Evolutionary conservation across 2,888 invertebrate genomes (phyloP).

Genomic region (Caradrina kadenii): DNA sequence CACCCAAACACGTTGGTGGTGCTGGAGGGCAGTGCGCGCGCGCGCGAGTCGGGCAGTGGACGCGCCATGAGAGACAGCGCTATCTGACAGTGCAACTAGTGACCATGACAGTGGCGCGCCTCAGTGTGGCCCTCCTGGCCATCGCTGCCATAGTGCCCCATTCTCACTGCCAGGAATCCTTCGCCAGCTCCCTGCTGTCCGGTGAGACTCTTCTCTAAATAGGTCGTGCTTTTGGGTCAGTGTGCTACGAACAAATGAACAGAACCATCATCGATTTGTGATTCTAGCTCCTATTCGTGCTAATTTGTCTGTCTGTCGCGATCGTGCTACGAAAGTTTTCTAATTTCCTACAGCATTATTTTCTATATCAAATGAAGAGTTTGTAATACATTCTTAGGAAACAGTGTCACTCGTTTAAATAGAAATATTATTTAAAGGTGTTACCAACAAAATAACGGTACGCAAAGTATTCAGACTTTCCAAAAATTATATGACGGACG

Average conservation of each 20-base stretch:
- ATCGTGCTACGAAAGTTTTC: conserved; percentile 42
- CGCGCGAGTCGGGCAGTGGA: conserved; percentile 76
- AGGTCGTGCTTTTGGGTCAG: conserved; percentile 56
- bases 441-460: conserved; percentile 58
- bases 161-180: conserved; percentile 92
- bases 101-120: conserved; percentile 77
- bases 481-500: conserved; percentile 59
- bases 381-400: conserved; percentile 14
- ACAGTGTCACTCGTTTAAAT: conserved; percentile 40
- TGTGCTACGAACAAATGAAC: conserved; percentile 22
- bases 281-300: conserved; percentile 23
- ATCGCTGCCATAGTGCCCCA: conserved; percentile 70
- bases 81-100: conserved; percentile 62
- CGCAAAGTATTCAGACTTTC: conserved; percentile 54
- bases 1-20: conserved; percentile 78
- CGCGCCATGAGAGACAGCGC: conserved; percentile 78
- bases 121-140: conserved; percentile 69
- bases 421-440: conserved; percentile 50
- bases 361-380: conserved; percentile 25
- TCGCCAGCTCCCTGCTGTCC: conserved; percentile 95
- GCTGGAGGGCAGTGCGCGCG: conserved; percentile 75
- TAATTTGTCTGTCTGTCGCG: conserved; percentile 5
- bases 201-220: conserved; percentile 87
- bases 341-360: conserved; percentile 29
- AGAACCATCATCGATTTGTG: conserved; percentile 38